Percentiles rank a stretch among this genome's conserved stretches.
Conservation (phyloP, 2,113 vertebrate species). For the Hyperoodon ampullatus region DNA sequence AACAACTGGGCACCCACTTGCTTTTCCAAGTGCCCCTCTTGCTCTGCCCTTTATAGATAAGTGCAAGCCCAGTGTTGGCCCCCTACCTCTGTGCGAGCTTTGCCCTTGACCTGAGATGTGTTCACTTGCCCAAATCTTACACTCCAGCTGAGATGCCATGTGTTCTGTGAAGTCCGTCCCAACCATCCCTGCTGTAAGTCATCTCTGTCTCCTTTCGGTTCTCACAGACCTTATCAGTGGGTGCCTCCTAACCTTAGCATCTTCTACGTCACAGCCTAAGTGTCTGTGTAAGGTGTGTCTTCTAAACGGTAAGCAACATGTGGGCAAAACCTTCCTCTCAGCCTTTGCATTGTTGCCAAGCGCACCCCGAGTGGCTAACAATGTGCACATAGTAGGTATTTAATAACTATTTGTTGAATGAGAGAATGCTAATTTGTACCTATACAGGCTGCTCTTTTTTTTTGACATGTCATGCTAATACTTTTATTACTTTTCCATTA, state of each 20-base stretch:
- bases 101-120: not conserved
- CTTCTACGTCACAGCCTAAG: not conserved
- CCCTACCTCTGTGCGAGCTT: not conserved
- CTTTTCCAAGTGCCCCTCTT: not conserved
- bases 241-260: not conserved
- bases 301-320: not conserved
- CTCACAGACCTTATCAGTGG: not conserved
- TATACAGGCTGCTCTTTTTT: not conserved
- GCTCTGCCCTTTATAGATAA: not conserved
- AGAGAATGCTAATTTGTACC: not conserved
- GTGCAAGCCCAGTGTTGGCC: no score
- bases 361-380: not conserved
- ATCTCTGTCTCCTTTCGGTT: not conserved
- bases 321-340: not conserved
- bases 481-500: constrained; percentile 12
- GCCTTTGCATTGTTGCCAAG: not conserved
- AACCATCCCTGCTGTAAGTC: not conserved
- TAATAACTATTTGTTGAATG: not conserved
- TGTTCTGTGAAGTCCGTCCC: not conserved
- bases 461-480: not conserved
- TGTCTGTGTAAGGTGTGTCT: not conserved
- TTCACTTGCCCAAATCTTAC: not conserved
- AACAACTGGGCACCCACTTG: not conserved
- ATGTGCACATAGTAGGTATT: not conserved
- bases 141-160: not conserved